phyloP scores from a whole-genome alignment of 2,113 vertebrate genomes.

The Microtus pennsylvanicus region DNA sequence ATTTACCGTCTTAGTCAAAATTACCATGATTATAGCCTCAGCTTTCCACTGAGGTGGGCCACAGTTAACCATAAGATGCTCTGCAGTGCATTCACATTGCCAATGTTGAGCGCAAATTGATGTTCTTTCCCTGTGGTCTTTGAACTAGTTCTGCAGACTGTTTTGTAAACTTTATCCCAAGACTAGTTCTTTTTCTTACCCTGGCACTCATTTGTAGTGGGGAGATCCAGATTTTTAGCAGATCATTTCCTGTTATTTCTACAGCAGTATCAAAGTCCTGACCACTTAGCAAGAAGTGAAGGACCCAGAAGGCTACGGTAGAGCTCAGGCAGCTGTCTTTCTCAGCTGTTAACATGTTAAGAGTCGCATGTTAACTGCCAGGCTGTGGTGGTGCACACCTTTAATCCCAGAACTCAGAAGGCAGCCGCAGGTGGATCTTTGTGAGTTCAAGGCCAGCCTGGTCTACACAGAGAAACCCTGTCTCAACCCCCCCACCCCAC shows the following conservation, averaged over 20 bases:
- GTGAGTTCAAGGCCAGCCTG: background rate
- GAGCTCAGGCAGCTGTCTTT: slow-evolving; percentile 72
- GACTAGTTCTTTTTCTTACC: slow-evolving; percentile 51
- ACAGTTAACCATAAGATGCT: background rate
- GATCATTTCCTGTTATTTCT: slow-evolving; percentile 78
- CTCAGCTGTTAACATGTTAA: slow-evolving; percentile 49
- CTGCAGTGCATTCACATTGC: slow-evolving; percentile 49
- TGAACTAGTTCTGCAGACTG: slow-evolving; percentile 64
- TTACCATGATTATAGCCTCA: background rate
- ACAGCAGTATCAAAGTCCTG: slow-evolving; percentile 70
- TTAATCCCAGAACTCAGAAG: background rate
- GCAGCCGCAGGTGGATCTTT: background rate
- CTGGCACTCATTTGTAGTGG: slow-evolving; percentile 61
- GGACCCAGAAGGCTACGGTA: slow-evolving; percentile 55
- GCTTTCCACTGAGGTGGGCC: background rate
- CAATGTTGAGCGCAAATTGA: slow-evolving; percentile 39
- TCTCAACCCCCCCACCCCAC: background rate
- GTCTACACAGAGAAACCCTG: background rate
- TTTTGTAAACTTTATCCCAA: slow-evolving; percentile 73
- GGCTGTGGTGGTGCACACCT: background rate
- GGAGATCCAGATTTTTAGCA: slow-evolving; percentile 73
- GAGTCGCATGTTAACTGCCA: slow-evolving; percentile 38
- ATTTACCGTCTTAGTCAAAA: slow-evolving; percentile 25
- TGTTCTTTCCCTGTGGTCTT: slow-evolving; percentile 60
- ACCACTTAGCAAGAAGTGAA: slow-evolving; percentile 68